Conservation (phyloP, 2,888 invertebrate genomes). For the Drosophila pseudotalamancana region DNA sequence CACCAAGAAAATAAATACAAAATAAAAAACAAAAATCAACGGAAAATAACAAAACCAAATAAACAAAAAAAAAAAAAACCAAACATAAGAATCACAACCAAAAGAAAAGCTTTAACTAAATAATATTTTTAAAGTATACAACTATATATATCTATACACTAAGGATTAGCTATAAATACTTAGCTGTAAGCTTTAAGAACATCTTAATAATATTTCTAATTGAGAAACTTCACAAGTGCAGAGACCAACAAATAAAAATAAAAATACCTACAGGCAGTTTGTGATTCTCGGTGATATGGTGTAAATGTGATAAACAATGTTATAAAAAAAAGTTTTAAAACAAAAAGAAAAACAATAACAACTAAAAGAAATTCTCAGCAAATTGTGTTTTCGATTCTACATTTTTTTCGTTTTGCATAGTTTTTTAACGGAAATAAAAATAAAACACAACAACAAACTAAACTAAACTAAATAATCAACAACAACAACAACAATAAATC, state of each 20-base stretch:
- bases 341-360: slow-evolving; percentile 29
- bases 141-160: slow-evolving; percentile 60
- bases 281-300: slow-evolving; percentile 80
- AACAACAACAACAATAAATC: slow-evolving; percentile 64
- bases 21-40: slow-evolving; percentile 10
- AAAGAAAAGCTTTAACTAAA: slow-evolving; percentile 77
- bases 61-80: slow-evolving; percentile 16
- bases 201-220: slow-evolving; percentile 38
- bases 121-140: slow-evolving; percentile 72
- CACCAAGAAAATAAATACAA: slow-evolving; percentile 3
- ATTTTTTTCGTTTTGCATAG: slow-evolving; percentile 63
- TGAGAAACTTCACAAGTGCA: slow-evolving; percentile 75
- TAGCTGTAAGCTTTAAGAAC: slow-evolving; percentile 59
- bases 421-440: slow-evolving; percentile 50
- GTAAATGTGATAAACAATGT: slow-evolving; percentile 77
- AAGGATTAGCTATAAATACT: slow-evolving; percentile 32
- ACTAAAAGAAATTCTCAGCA: slow-evolving; percentile 39
- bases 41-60: slow-evolving; percentile 10
- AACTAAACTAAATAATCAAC: slow-evolving; percentile 19
- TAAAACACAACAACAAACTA: slow-evolving; percentile 19
- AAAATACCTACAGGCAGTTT: slow-evolving; percentile 60
- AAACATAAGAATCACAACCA: slow-evolving; percentile 57
- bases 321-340: slow-evolving; percentile 66
- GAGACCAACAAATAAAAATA: slow-evolving; percentile 54
- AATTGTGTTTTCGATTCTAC: slow-evolving; percentile 63